These are phyloP conservation scores for Channa maculata DNA, from an alignment of 2,113 vertebrate genomes.

Conservation along the genomic window DNA sequence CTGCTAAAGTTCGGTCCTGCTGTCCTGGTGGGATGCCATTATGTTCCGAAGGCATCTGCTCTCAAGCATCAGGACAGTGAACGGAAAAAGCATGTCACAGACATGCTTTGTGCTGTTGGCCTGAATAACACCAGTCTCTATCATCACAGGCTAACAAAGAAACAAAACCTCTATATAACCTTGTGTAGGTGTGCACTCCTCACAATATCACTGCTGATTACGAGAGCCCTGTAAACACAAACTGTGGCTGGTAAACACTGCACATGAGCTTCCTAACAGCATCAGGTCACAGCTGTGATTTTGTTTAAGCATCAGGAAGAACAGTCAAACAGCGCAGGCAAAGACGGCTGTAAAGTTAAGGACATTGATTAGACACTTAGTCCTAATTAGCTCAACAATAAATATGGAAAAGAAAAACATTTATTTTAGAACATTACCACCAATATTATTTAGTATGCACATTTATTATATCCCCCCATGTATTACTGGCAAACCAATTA, in stretches of 20 bases:
- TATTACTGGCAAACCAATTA: too few species aligned
- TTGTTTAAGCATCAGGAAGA: conserved; percentile 29
- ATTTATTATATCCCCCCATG: too few species aligned
- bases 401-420: too few species aligned
- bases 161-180: conserved; percentile 44
- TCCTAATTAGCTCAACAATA: too few species aligned
- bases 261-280: conserved; percentile 27
- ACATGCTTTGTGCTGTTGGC: neutral
- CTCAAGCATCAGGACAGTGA: conserved; percentile 7
- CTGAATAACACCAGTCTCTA: conserved; percentile 17
- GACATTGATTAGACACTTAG: neutral
- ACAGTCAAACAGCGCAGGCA: conserved; percentile 24
- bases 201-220: conserved; percentile 23
- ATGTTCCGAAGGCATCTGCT: conserved; percentile 9
- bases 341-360: conserved; percentile 5
- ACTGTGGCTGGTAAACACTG: conserved; percentile 45
- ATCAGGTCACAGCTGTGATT: conserved; percentile 41
- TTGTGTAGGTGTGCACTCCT: conserved; percentile 44
- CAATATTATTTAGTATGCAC: too few species aligned
- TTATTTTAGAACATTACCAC: too few species aligned
- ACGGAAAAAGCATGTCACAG: conserved; percentile 18
- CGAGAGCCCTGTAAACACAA: conserved; percentile 53
- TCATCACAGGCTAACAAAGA: conserved; percentile 33
- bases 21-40: conserved; percentile 38
- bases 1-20: conserved; percentile 41